These are phyloP conservation scores for Aurelia aurita DNA, from an alignment of 30 jellyfish, hydroid and myxozoan species.

Conservation along the genomic window DNA sequence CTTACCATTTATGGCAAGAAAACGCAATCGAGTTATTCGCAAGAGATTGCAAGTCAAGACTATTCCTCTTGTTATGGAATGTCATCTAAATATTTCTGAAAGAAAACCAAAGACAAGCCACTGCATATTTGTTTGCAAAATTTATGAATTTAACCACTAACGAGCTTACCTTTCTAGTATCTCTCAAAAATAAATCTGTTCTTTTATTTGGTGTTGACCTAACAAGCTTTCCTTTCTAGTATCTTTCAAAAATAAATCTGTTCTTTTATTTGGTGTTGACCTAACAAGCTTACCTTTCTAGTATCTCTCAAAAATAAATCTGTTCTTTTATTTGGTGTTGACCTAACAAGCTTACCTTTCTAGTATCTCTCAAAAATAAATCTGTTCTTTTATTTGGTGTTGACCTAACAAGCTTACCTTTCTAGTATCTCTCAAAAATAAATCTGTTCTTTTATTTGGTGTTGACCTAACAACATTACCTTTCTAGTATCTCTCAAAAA, in stretches of 20 bases:
- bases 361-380: constrained; percentile 63
- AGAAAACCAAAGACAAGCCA: too few relatives aligned
- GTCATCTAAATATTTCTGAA: too few relatives aligned
- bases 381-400: constrained; percentile 85
- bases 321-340: constrained; percentile 82
- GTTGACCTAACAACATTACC: constrained; percentile 85
- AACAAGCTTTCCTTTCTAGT: constrained; percentile 67
- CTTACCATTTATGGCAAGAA: too few relatives aligned
- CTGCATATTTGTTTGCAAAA: too few relatives aligned
- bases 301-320: constrained; percentile 77
- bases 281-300: constrained; percentile 67
- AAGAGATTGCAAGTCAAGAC: too few relatives aligned
- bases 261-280: constrained; percentile 83
- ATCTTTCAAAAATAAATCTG: constrained; percentile 74
- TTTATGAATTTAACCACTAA: too few relatives aligned
- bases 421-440: constrained; percentile 59
- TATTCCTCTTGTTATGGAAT: too few relatives aligned
- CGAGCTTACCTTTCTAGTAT: constrained; percentile 42
- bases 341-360: constrained; percentile 72
- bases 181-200: constrained; percentile 77
- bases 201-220: constrained; percentile 83
- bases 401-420: constrained; percentile 79
- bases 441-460: constrained; percentile 81
- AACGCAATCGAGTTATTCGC: too few relatives aligned
- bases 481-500: constrained; percentile 60